Base-by-base conservation (phyloP, 2,113 vertebrate genomes). In the Aptenodytes patagonicus region DNA sequence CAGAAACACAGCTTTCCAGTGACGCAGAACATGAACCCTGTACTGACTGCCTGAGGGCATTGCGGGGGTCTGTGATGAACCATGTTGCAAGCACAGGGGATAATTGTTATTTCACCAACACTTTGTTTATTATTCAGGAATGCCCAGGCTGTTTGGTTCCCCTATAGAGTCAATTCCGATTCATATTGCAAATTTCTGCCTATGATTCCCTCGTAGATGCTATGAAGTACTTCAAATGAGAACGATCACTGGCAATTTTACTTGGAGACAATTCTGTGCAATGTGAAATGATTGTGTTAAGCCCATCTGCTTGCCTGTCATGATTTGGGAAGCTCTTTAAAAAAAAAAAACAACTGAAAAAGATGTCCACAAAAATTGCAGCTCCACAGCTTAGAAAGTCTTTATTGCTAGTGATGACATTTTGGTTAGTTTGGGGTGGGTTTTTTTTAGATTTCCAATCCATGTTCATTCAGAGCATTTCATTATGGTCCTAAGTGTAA, bases 261-360 rank as follows among this genome's bases (percentile, higher is more conserved):
- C 85, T 87, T 42, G 70, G 89, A 90, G 78, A 93, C 70, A 85
- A 85, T 84, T 64, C 60, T 44, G 28, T 54, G 54, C 87, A 89
- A 72, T 87, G n/a, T 36, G 51, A 73, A 94, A 90, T 85, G 81
- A 91, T 87, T 94, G 70, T 60, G 81, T 90, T 91, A 89, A 95
- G 61, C 55, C 80, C 36, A 38, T 19, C 87, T 88, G 61, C 78
- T 89, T 72, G 66, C 38, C 75, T 91, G 60, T 32, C n/a, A 21
- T 61, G 62, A 77, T 93, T 89, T 93, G 62, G 51, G 71, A 91
- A 94, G 73, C 58, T 61, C 40, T 75, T 91, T 25, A 5, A 1
- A 20, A 64, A 51, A 52, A 51, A 1, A 22, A 68, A 51, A 52
- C 46, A 9, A 7, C 29, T 83, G 34, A 91, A 84, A 89, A 52